phyloP scores from a whole-genome alignment of 2,113 vertebrate species.

The Lanius collurio region DNA sequence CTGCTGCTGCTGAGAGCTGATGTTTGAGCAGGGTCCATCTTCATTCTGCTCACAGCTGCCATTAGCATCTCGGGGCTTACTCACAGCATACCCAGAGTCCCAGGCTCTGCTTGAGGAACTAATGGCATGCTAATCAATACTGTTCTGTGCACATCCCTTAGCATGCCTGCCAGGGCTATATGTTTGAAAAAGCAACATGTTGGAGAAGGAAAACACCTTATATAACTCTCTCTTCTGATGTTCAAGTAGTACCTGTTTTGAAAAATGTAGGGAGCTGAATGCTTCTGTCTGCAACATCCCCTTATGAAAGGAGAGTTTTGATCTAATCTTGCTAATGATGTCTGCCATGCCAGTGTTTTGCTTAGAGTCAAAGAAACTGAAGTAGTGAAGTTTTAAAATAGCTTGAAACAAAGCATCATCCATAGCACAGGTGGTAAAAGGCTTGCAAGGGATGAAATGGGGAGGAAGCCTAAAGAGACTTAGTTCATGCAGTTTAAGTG shows the following conservation, averaged over 20 bases:
- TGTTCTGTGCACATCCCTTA: background rate
- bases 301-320: background rate
- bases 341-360: background rate
- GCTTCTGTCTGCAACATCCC: background rate
- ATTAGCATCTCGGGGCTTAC: background rate
- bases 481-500: background rate
- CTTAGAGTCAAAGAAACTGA: background rate
- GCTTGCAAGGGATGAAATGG: background rate
- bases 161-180: background rate
- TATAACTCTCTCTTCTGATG: background rate
- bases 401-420: background rate
- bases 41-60: background rate
- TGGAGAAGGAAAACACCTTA: background rate
- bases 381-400: background rate
- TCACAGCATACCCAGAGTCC: background rate
- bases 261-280: background rate
- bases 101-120: background rate
- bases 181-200: background rate
- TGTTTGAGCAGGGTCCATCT: background rate
- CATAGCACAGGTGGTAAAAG: background rate
- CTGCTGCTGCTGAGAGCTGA: background rate
- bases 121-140: background rate
- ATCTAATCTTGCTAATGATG: background rate
- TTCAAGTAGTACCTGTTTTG: background rate
- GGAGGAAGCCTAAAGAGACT: background rate